Evolutionary conservation across 30 jellyfish, hydroid and myxozoan genomes (phyloP), one percentile per base, ranked within the genome.

Genomic region (Aurelia aurita complex sp. Pacific): DNA sequence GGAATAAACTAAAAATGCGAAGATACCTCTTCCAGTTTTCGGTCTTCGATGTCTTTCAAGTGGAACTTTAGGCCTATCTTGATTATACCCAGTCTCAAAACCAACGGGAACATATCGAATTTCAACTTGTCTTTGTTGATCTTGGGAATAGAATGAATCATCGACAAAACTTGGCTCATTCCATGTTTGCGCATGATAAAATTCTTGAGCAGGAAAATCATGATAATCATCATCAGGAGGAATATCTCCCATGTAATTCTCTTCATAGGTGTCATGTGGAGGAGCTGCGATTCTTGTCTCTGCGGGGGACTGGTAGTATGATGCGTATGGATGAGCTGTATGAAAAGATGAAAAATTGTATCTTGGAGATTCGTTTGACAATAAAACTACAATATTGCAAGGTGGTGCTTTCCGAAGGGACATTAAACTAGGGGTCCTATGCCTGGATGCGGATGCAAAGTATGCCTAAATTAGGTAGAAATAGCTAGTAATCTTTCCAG

Each of bases 81-180:
- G 57, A 46, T 46, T 14, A 46, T 46, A 46, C 0, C 57, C 57
- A 6, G 57, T 46, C 57, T 61, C 70, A 61, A 61, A 61, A 13
- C 36, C 70, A 61, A 61, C 36, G 14, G 70, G 70, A 13, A 61
- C 70, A 23, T 61, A 61, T 61, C 70, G 32, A 5, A 61, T 61
- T 61, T 61, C 70, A 61, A 61, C 70, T 61, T 8, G 70, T 61
- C 70, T n/a, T 61, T 23, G 70, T 15, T 23, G 70, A 3, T 61
- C 70, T 61, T 61, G 70, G 1, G 70, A 38, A 61, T 61, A 61
- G 0, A 0, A 4, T 2, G 36, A 6, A 17, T n/a, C 70, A 61
- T 9, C 70, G 9, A 17, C 36, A 13, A 17, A 61, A 61, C 36
- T 17, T 23, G 32, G 36, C 34, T 61, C 70, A 61, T n/a, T 3